Conservation (phyloP, 37 sponge, comb jelly and placozoan species). For the Oscarella lobularis region DNA sequence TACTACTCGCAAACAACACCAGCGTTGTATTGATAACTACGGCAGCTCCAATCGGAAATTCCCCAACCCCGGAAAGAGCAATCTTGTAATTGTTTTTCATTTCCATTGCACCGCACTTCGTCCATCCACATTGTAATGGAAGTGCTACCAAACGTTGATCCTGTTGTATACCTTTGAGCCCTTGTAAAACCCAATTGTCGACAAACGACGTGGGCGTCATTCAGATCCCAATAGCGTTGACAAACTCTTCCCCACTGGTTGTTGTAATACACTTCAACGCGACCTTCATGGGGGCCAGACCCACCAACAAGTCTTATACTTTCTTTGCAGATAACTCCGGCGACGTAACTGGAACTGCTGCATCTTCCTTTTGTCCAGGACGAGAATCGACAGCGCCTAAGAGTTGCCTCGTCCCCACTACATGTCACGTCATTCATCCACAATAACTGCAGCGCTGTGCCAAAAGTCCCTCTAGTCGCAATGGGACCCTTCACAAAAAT, state of each 20-base stretch:
- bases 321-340: too few species aligned
- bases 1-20: too few species aligned
- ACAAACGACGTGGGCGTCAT: slow-evolving; percentile 20
- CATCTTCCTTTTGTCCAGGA: not conserved
- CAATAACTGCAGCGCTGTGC: not conserved
- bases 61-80: slow-evolving; percentile 8
- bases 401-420: not conserved
- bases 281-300: slow-evolving; percentile 1
- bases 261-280: slow-evolving; percentile 18
- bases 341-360: too few species aligned
- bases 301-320: slow-evolving; percentile 18
- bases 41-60: slow-evolving; percentile 8
- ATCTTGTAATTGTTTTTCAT: slow-evolving; percentile 8
- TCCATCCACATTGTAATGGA: slow-evolving; percentile 7
- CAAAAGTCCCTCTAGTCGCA: not conserved
- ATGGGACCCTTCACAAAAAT: not conserved
- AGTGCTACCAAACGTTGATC: not conserved
- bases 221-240: slow-evolving; percentile 4
- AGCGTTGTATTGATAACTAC: too few species aligned
- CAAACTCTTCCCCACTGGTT: slow-evolving; percentile 29
- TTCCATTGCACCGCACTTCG: slow-evolving; percentile 21
- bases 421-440: not conserved
- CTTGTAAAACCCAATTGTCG: slow-evolving; percentile 12
- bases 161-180: too few species aligned
- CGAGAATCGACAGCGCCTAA: not conserved